Evolutionary conservation across 2,113 vertebrate genomes (phyloP).

Genomic region (Malurus melanocephalus): DNA sequence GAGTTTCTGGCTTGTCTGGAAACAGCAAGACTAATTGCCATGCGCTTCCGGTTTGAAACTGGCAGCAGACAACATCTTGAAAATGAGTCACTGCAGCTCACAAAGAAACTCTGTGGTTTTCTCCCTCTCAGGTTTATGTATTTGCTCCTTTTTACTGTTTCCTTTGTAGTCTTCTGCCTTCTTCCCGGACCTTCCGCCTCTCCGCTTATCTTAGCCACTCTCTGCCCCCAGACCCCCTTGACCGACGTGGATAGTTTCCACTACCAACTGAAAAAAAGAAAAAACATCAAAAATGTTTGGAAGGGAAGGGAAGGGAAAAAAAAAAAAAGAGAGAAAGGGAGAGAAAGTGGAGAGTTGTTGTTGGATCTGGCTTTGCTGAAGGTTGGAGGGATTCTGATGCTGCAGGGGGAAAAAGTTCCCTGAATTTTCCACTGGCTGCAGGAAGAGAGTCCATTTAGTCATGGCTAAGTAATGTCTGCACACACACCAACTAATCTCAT

Average conservation of each 20-base stretch:
- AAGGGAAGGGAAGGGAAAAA: background rate
- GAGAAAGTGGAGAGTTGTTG: constrained; percentile 72
- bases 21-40: constrained; percentile 96
- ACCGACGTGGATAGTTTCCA: constrained; percentile 29
- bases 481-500: constrained; percentile 96
- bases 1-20: constrained; percentile 96
- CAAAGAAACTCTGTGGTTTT: constrained; percentile 94
- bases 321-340: constrained; percentile 40
- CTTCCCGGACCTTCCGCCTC: constrained; percentile 16
- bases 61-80: constrained; percentile 98
- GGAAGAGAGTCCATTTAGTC: constrained; percentile 94
- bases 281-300: constrained; percentile 7
- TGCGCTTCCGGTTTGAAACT: constrained; percentile 98
- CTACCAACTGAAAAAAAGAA: background rate
- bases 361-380: constrained; percentile 77
- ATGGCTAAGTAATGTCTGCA: constrained; percentile 95
- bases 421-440: constrained; percentile 90
- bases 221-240: constrained; percentile 21
- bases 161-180: constrained; percentile 75
- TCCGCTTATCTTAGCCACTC: background rate
- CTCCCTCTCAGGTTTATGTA: constrained; percentile 79
- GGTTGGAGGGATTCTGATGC: constrained; percentile 80
- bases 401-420: constrained; percentile 80
- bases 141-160: constrained; percentile 74
- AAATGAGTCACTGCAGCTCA: constrained; percentile 96